Evolutionary conservation across 1,140 invertebrate species (phyloP).

Genomic region (Tetragonula clypearis): DNA sequence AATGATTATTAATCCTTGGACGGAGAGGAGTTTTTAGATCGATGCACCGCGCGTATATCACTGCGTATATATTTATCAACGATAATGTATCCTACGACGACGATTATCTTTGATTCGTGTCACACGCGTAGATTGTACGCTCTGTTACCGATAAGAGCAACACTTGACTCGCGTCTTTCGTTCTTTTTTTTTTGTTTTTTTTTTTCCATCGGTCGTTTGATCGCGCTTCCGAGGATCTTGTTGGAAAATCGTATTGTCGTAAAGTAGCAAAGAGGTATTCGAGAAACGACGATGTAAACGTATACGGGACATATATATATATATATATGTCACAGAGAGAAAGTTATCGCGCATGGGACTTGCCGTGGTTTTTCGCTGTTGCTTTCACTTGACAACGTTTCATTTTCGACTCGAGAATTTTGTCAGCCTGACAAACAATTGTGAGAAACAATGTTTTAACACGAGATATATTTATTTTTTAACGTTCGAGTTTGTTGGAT

Average conservation of each 20-base stretch:
- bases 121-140: not conserved
- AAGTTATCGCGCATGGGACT: not conserved
- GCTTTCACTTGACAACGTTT: constrained; percentile 13
- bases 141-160: not conserved
- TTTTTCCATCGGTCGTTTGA: not conserved
- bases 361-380: not conserved
- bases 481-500: not conserved
- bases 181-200: not conserved
- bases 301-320: not conserved
- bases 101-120: constrained; percentile 15
- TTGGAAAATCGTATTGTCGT: not conserved
- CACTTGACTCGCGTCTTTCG: not conserved
- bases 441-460: too few species aligned
- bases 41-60: not conserved
- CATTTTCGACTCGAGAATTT: not conserved
- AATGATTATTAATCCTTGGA: not conserved
- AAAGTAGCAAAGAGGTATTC: not conserved
- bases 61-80: not conserved
- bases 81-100: not conserved
- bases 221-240: not conserved
- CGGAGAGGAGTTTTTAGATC: too few species aligned
- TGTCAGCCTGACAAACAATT: too few species aligned
- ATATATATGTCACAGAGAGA: not conserved
- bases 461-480: not conserved
- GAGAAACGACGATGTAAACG: not conserved